Conservation (phyloP, 2,888 invertebrate genomes). For the Pegoplata infirma region DNA sequence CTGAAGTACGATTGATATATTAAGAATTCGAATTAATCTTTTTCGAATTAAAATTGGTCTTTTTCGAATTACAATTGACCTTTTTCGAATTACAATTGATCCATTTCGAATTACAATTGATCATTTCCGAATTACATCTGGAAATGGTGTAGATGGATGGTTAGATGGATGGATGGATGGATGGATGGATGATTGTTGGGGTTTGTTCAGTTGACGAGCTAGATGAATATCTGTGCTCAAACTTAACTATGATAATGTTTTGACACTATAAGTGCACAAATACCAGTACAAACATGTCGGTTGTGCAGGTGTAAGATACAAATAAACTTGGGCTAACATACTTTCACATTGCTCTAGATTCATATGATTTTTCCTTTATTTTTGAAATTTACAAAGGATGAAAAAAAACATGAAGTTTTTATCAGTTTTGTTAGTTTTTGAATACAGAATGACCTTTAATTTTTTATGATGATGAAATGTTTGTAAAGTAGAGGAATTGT, state of each 20-base stretch:
- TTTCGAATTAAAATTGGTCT: no score
- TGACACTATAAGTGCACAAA: slow-evolving; percentile 29
- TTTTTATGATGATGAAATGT: slow-evolving; percentile 9
- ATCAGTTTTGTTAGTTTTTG: slow-evolving; percentile 27
- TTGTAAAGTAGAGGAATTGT: background rate
- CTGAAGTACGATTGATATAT: no score
- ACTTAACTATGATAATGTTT: slow-evolving; percentile 37
- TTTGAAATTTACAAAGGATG: slow-evolving; percentile 1
- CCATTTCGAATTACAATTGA: no score
- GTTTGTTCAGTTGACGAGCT: slow-evolving; percentile 2
- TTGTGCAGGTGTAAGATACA: slow-evolving; percentile 24
- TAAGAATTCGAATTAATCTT: no score
- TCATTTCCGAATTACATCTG: no score
- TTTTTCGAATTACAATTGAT: no score
- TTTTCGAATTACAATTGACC: no score
- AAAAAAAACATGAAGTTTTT: slow-evolving; percentile 24
- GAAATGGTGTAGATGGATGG: slow-evolving; percentile 19
- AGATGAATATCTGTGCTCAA: slow-evolving; percentile 34
- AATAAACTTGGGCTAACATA: background rate
- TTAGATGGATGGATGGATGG: slow-evolving; percentile 2
- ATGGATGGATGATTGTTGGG: background rate
- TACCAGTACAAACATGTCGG: background rate
- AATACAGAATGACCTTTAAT: slow-evolving; percentile 40
- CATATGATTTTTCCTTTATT: no score
- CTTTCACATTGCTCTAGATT: slow-evolving; percentile 19